phyloP scores from a whole-genome alignment of 1,140 invertebrate species.

The Meloidogyne hapla region DNA sequence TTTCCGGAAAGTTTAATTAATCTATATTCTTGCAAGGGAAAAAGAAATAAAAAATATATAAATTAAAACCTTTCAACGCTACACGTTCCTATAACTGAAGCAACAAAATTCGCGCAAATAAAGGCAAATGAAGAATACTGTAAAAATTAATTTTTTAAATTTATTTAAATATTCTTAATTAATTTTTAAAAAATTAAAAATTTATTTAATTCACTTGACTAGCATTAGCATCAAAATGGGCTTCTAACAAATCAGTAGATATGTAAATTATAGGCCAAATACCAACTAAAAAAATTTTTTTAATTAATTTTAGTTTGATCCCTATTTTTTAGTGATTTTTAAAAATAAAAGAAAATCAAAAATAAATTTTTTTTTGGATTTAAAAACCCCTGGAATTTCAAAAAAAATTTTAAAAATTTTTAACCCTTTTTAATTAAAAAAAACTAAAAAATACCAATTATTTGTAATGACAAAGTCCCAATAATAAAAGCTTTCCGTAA shows the following conservation, averaged over 20 bases:
- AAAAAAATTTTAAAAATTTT: no score
- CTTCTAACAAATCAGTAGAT: slow-evolving; percentile 56
- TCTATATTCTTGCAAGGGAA: no score
- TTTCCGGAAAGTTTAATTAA: not conserved
- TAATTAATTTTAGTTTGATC: not conserved
- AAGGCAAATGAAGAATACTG: slow-evolving; percentile 52
- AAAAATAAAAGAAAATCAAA: not conserved
- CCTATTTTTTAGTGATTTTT: no score
- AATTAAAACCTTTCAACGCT: slow-evolving; percentile 40
- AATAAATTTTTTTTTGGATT: no score
- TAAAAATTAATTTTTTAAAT: slow-evolving; percentile 24
- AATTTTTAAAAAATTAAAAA: no score
- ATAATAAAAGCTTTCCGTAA: slow-evolving; percentile 51
- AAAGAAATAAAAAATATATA: not conserved
- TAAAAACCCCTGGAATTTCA: no score
- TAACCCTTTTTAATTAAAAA: no score
- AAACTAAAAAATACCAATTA: slow-evolving; percentile 21
- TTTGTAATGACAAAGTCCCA: slow-evolving; percentile 45
- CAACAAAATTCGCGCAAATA: slow-evolving; percentile 54
- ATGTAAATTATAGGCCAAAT: slow-evolving; percentile 58
- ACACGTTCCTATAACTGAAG: slow-evolving; percentile 45
- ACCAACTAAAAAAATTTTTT: slow-evolving; percentile 42
- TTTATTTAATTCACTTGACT: slow-evolving; percentile 35
- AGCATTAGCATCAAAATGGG: slow-evolving; percentile 44
- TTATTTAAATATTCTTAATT: not conserved